phyloP scores from a whole-genome alignment of 2,888 invertebrate species.

The Hyppa rectilinea region DNA sequence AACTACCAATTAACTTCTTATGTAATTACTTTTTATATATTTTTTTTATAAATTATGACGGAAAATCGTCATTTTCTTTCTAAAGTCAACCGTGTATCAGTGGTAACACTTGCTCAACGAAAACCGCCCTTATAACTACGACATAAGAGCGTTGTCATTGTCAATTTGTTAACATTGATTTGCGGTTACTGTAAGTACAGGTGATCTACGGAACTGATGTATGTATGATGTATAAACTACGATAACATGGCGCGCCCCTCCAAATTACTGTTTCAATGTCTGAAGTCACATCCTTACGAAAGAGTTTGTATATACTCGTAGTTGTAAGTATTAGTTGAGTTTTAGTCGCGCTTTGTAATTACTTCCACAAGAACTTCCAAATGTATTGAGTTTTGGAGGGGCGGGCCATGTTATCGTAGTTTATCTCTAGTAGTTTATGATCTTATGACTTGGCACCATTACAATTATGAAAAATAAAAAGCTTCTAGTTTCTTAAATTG shows the following conservation, averaged over 20 bases:
- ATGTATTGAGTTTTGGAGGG: too few species aligned
- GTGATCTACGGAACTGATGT: neutral
- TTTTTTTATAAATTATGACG: neutral
- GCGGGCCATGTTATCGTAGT: too few species aligned
- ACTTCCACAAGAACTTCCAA: too few species aligned
- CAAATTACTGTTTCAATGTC: too few species aligned
- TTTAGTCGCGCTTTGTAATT: too few species aligned
- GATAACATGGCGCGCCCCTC: too few species aligned
- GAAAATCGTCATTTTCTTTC: neutral
- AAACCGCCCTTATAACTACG: neutral
- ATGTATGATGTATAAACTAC: too few species aligned
- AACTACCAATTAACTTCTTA: conserved; percentile 4
- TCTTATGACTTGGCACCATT: neutral
- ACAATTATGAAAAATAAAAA: neutral
- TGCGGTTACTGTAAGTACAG: neutral
- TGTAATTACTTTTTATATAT: neutral
- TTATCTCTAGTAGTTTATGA: neutral
- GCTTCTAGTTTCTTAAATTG: neutral
- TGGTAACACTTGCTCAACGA: neutral
- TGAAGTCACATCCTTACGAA: too few species aligned
- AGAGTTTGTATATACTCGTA: too few species aligned
- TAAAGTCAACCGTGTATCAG: neutral
- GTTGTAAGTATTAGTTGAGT: too few species aligned
- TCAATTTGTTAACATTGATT: neutral
- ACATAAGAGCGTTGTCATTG: neutral